phyloP scores from a whole-genome alignment of 2,113 vertebrate species.

The Pangasianodon gigas region DNA sequence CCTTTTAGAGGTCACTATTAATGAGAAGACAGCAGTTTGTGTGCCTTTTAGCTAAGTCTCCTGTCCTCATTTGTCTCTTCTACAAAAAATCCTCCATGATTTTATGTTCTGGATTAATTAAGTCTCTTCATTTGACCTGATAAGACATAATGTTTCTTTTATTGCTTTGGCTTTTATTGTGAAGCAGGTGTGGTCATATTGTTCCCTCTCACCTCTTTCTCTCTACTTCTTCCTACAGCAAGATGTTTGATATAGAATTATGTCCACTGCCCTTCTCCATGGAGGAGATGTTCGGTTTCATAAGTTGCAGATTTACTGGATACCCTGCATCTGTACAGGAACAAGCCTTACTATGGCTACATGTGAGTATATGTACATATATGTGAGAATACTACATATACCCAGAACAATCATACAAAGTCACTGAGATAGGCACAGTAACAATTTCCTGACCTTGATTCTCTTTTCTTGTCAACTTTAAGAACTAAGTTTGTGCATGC shows the following conservation, averaged over 20 bases:
- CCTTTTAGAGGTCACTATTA: conserved; percentile 41
- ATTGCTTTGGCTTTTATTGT: not conserved
- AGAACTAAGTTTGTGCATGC: conserved; percentile 9
- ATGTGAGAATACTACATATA: not conserved
- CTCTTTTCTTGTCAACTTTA: conserved; percentile 19
- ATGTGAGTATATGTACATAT: conserved; percentile 77
- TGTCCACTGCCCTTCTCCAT: conserved; percentile 97
- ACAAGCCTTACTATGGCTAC: conserved; percentile 96
- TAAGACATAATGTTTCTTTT: not conserved
- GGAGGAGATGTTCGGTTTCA: conserved; percentile 99
- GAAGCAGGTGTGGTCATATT: not conserved
- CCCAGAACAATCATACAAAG: not conserved
- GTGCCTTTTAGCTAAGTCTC: conserved; percentile 37
- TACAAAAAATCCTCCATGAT: conserved; percentile 9
- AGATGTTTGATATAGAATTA: conserved; percentile 99
- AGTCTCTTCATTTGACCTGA: conserved; percentile 29
- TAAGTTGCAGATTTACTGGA: conserved; percentile 96
- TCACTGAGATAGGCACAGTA: not conserved
- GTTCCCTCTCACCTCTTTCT: not conserved
- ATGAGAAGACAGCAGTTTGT: conserved; percentile 40
- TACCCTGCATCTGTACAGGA: conserved; percentile 97
- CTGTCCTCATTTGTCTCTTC: conserved; percentile 13
- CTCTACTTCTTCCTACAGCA: conserved; percentile 74
- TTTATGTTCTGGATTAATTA: conserved; percentile 30
- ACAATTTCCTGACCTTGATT: not conserved